Conservation (phyloP, 2,797 vertebrate genomes). For the Sylvilagus floridanus region DNA sequence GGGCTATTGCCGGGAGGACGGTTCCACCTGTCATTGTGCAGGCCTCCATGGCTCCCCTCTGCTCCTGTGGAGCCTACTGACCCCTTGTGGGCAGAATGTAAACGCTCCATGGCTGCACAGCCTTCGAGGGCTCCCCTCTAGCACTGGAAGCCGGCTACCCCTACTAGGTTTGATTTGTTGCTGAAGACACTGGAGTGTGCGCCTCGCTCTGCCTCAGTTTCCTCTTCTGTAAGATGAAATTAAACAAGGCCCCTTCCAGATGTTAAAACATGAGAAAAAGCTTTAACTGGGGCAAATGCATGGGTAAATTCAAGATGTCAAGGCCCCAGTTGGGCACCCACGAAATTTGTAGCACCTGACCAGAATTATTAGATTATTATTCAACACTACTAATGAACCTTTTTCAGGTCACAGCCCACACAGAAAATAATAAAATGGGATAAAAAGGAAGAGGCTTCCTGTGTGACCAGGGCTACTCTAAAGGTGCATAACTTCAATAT, state of each 20-base stretch:
- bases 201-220: too few species aligned
- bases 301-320: constrained; percentile 35
- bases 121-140: background rate
- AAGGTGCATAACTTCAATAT: background rate
- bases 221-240: too few species aligned
- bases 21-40: background rate
- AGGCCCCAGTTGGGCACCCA: background rate
- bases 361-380: constrained; percentile 8
- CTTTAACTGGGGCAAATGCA: background rate
- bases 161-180: background rate
- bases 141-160: background rate
- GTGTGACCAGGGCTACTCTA: background rate
- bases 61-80: constrained; percentile 41
- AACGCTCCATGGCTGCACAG: background rate
- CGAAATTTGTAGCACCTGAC: background rate
- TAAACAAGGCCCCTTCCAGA: too few species aligned
- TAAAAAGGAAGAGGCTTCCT: background rate
- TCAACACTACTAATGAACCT: background rate
- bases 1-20: background rate
- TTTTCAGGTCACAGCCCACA: background rate
- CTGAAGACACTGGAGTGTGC: background rate
- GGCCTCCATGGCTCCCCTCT: background rate
- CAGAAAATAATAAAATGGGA: constrained; percentile 25
- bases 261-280: background rate
- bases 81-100: constrained; percentile 64